A percentile compares a stretch with the other conserved stretches of the same genome.
phyloP scores from a whole-genome alignment of 1,140 invertebrate genomes.

The Penaeus indicus region DNA sequence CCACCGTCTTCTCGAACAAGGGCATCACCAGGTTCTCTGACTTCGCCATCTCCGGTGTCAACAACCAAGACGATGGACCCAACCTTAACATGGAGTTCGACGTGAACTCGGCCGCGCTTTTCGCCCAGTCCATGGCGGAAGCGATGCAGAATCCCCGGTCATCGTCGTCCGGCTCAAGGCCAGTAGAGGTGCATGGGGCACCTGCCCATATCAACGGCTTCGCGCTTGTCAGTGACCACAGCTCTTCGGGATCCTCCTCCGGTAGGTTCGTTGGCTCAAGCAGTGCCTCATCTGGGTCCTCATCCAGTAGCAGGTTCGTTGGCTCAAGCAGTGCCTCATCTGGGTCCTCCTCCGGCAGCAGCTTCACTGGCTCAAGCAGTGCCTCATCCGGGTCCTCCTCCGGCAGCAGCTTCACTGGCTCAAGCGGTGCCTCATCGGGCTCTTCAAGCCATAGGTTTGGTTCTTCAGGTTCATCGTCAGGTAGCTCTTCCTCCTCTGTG shows the following conservation, averaged over 20 bases:
- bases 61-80: constrained; percentile 51
- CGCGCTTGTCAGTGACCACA: neutral
- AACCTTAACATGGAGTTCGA: constrained; percentile 42
- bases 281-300: constrained; percentile 29
- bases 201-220: neutral
- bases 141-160: constrained; percentile 38
- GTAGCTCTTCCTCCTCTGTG: neutral
- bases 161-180: constrained; percentile 26
- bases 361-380: no score
- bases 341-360: neutral
- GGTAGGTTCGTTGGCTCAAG: no score
- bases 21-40: constrained; percentile 62
- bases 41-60: constrained; percentile 60
- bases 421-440: no score
- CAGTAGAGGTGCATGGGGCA: neutral
- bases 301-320: neutral
- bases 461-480: neutral
- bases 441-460: no score
- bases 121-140: constrained; percentile 53
- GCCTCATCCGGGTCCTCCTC: no score
- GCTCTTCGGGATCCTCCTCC: constrained; percentile 11
- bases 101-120: constrained; percentile 51
- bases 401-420: no score
- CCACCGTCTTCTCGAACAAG: constrained; percentile 56
- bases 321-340: no score